Percentiles rank a stretch among this genome's conserved stretches.
These are phyloP conservation scores for Prionace glauca DNA, from an alignment of 2,797 vertebrate species.

Conservation along the genomic window DNA sequence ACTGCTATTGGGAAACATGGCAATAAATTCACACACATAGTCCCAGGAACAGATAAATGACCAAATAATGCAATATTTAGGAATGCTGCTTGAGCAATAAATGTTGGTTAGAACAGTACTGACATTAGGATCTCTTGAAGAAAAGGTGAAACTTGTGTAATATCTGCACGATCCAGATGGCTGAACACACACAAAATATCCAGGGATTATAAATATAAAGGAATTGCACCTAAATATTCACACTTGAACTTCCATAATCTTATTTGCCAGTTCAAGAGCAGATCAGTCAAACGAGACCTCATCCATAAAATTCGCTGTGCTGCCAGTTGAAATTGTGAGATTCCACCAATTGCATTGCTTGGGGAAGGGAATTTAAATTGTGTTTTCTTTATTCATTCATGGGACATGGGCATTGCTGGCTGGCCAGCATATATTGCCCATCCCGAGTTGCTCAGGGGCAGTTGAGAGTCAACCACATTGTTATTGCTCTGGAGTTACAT, in stretches of 20 bases:
- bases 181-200: not conserved
- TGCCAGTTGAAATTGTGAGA: not conserved
- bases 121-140: not conserved
- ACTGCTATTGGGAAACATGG: not conserved
- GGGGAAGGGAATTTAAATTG: not conserved
- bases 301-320: not conserved
- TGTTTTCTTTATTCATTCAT: too few species aligned
- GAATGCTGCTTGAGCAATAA: not conserved
- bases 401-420: too few species aligned
- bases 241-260: not conserved
- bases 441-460: too few species aligned
- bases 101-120: not conserved
- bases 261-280: not conserved
- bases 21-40: not conserved
- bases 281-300: not conserved
- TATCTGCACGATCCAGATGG: not conserved
- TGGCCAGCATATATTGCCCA: too few species aligned
- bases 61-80: not conserved
- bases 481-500: too few species aligned
- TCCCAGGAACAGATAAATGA: not conserved
- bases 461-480: too few species aligned
- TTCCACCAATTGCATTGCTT: not conserved
- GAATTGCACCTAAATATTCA: not conserved
- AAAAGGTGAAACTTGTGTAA: not conserved
- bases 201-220: not conserved